Evolutionary conservation across 2,888 invertebrate species (phyloP).

Genomic region (Eupeodes latifasciatus): DNA sequence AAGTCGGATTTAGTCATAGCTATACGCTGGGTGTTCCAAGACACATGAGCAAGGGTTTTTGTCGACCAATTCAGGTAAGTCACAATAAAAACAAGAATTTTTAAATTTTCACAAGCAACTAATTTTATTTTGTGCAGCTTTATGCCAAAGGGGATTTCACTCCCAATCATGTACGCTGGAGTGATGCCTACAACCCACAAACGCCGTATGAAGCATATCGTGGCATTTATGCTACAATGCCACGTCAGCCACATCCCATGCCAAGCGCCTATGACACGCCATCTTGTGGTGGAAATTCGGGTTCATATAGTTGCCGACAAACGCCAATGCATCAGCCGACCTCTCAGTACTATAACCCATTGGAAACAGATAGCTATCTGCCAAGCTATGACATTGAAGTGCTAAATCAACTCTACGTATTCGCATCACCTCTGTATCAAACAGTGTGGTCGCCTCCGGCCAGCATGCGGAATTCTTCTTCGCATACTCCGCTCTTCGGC

Average conservation of each 20-base stretch:
- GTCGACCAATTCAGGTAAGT: conserved; percentile 89
- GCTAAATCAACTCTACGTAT: conserved; percentile 83
- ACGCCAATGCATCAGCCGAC: conserved; percentile 84
- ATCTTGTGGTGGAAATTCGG: conserved; percentile 78
- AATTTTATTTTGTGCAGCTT: conserved; percentile 79
- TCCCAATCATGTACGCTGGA: conserved; percentile 87
- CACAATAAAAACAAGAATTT: neutral
- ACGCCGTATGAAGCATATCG: conserved; percentile 87
- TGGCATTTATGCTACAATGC: conserved; percentile 85
- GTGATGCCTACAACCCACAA: conserved; percentile 87
- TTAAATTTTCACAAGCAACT: neutral
- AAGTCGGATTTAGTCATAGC: conserved; percentile 96
- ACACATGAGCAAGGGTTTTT: conserved; percentile 94
- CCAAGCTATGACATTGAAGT: conserved; percentile 84
- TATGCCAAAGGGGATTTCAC: conserved; percentile 88
- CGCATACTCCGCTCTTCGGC: conserved; percentile 83
- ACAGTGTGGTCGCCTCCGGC: conserved; percentile 84
- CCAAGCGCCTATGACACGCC: conserved; percentile 83
- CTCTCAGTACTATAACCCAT: conserved; percentile 83
- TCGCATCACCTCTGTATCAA: conserved; percentile 84
- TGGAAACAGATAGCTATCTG: conserved; percentile 84
- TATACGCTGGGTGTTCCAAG: conserved; percentile 92
- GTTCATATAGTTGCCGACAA: conserved; percentile 84
- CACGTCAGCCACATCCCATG: conserved; percentile 80
- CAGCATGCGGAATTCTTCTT: conserved; percentile 82